Percentiles rank a stretch among this genome's conserved stretches.
These are phyloP conservation scores for Trichosurus vulpecula DNA, from an alignment of 2,797 vertebrate species.

Conservation along the genomic window DNA sequence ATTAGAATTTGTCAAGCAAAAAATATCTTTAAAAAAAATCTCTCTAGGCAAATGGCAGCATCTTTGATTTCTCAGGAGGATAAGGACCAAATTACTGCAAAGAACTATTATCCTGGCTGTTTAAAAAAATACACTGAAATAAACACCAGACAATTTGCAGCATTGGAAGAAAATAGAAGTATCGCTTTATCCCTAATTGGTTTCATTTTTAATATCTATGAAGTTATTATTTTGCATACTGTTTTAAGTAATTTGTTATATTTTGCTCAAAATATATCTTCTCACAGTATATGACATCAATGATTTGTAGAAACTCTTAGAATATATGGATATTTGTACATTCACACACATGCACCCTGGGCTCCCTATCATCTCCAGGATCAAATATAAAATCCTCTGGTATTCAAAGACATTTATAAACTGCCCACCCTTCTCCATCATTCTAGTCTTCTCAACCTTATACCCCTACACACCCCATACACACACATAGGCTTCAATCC, in stretches of 20 bases:
- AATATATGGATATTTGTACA: not conserved
- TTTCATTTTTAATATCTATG: not conserved
- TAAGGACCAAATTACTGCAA: not conserved
- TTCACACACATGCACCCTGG: not conserved
- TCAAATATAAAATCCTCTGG: not conserved
- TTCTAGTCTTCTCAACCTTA: not conserved
- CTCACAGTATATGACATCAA: not conserved
- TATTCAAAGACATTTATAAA: not conserved
- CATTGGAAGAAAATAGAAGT: not conserved
- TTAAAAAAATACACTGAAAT: not conserved
- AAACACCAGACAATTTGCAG: not conserved
- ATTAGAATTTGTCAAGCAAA: constrained; percentile 30
- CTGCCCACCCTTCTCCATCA: not conserved
- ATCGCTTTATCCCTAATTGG: not conserved
- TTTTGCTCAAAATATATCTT: not conserved
- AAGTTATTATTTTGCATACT: not conserved
- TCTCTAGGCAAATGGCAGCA: not conserved
- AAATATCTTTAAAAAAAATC: not conserved
- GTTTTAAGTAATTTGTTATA: not conserved
- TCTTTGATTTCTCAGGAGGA: not conserved
- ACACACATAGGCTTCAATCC: not conserved
- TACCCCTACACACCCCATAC: not conserved
- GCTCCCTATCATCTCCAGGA: not conserved
- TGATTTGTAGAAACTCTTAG: not conserved
- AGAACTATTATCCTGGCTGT: not conserved